phyloP scores from a whole-genome alignment of 2,797 vertebrate genomes.

The Syncerus caffer region DNA sequence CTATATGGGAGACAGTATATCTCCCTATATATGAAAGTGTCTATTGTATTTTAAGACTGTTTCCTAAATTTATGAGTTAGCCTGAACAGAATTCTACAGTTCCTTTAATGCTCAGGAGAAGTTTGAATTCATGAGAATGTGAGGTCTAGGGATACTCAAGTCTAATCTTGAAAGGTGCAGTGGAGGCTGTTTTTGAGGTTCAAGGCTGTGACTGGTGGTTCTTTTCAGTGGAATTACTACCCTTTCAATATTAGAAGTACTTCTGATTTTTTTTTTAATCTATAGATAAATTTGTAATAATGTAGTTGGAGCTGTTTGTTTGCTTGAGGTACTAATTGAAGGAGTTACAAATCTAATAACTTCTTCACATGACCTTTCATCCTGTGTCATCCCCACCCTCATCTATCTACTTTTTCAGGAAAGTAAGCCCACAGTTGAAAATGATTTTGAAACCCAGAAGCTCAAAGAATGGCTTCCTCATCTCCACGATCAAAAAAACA shows the following conservation, averaged over 20 bases:
- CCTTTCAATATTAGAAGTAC: background rate
- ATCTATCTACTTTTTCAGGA: constrained; percentile 61
- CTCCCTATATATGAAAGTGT: background rate
- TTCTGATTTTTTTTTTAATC: background rate
- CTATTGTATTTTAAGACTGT: constrained; percentile 2
- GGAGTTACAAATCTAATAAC: background rate
- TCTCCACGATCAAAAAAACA: constrained; percentile 68
- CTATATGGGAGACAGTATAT: background rate
- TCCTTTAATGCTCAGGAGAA: background rate
- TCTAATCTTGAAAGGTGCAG: background rate
- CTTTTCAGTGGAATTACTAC: background rate
- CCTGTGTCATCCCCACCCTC: background rate
- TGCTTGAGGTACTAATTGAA: constrained; percentile 5
- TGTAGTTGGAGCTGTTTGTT: background rate
- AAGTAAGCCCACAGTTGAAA: constrained; percentile 15
- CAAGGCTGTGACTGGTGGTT: background rate
- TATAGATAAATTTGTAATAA: background rate
- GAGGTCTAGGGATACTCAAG: background rate
- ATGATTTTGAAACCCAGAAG: constrained; percentile 38
- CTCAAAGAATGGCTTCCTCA: constrained; percentile 77
- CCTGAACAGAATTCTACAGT: background rate
- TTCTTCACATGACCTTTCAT: background rate
- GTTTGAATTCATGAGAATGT: background rate
- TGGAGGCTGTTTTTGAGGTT: background rate
- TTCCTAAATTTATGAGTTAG: background rate